Base-by-base conservation (phyloP, 2,888 invertebrate species). In the Drosophila pseudotakahashii region DNA sequence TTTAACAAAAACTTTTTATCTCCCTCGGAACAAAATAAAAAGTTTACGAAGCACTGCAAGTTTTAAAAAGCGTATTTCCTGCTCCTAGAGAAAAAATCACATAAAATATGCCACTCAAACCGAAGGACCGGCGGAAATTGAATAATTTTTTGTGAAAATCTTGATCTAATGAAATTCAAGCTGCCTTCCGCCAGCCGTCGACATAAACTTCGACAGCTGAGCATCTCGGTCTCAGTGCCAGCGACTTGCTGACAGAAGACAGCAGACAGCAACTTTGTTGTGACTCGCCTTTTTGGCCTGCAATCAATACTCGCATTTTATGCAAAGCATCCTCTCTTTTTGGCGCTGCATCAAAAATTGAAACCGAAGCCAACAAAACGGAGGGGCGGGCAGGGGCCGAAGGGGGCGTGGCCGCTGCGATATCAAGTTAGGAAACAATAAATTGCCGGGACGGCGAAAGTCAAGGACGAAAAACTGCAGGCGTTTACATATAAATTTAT, bases 401-500 rank as follows among this genome's bases (percentile, higher is more conserved):
- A 57, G 51, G 79, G 70, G 82, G 82, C 82, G 76, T 76, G 64
- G 66, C 66, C 57, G 66, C 36, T 42, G 60, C 78, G 72, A 80
- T 78, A 80, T 79, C 81, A 71, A 85, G 77, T 82, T 86, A 75
- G 72, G 71, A 79, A 78, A 86, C 75, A 77, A 86, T 83, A 86
- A 86, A 84, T 81, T 81, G 73, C 73, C 73, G 73, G 37, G 53
- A 54, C 61, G 48, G 13, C 23, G 53, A 44, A 69, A 76, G 67
- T 57, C 66, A 64, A 34, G 39, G 32, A 53, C 37, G 36, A 70
- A 14, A 73, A 52, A 69, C 57, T 80, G 81, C 68, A 71, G 75
- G 76, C 75, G 78, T 67, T 83, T 81, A 71, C 83, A 83, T 75
- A 86, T 78, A 86, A 80, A 83, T 77, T 86, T 76, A 78, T 83